These are phyloP conservation scores for Otus sunia DNA, from an alignment of 2,113 vertebrate genomes.

Conservation along the genomic window DNA sequence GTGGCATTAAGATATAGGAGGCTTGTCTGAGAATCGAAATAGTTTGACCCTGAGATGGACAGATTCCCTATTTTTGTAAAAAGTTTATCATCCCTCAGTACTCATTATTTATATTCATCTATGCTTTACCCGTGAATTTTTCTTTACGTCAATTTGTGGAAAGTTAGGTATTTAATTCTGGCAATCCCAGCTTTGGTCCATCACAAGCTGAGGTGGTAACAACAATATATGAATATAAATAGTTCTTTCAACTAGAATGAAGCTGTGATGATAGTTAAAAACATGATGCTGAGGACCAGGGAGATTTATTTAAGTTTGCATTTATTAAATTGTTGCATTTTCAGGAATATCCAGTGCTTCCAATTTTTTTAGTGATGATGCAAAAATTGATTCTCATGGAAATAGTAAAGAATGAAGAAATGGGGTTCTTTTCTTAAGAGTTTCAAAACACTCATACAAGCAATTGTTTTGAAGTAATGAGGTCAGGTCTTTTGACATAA, in stretches of 20 bases:
- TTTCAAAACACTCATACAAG: neutral
- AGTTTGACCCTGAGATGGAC: neutral
- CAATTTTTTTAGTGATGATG: neutral
- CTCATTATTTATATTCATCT: neutral
- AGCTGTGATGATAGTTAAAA: neutral
- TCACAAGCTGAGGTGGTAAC: neutral
- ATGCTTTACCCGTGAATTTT: neutral
- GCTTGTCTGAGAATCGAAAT: neutral
- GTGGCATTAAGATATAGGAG: neutral
- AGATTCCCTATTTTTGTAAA: neutral
- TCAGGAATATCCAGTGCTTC: neutral
- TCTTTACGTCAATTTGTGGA: neutral
- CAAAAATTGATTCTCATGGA: neutral
- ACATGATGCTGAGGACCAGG: neutral
- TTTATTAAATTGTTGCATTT: neutral
- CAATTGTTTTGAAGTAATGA: neutral
- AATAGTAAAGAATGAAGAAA: rapidly evolving
- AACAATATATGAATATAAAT: neutral
- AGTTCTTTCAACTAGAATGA: neutral
- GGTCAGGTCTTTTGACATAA: neutral
- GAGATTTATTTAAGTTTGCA: neutral
- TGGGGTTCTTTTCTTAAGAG: neutral
- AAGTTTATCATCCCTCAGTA: neutral
- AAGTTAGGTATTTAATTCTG: neutral
- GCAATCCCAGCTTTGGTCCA: neutral